Conservation (phyloP, 2,888 invertebrate genomes). For the Drosophila tanythrix region DNA sequence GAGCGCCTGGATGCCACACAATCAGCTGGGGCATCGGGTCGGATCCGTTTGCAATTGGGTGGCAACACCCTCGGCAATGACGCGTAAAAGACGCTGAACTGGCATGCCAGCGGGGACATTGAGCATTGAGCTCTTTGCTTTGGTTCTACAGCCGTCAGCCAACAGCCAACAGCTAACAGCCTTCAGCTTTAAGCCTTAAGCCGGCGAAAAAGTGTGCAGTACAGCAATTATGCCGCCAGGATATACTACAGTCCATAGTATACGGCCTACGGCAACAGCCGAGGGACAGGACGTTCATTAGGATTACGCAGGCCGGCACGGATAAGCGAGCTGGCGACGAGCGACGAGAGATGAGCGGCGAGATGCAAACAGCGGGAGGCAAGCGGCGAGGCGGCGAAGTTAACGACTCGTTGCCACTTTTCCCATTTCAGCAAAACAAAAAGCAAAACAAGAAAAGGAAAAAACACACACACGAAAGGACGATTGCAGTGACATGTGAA, state of each 20-base stretch:
- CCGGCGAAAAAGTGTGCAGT: constrained; percentile 47
- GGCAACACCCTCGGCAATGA: constrained; percentile 48
- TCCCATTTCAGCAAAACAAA: constrained; percentile 4
- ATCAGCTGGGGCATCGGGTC: constrained; percentile 29
- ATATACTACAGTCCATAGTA: constrained; percentile 10
- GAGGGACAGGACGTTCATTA: constrained; percentile 54
- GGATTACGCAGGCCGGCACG: constrained; percentile 40
- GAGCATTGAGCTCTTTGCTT: constrained; percentile 2
- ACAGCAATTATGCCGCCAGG: constrained; percentile 48
- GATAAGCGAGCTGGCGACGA: constrained; percentile 27
- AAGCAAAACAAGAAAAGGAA: not conserved
- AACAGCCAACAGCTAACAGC: constrained; percentile 11
- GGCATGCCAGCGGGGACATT: constrained; percentile 18
- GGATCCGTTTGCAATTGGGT: constrained; percentile 35
- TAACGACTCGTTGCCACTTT: constrained; percentile 28
- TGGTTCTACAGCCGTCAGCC: not conserved
- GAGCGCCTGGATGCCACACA: constrained; percentile 38
- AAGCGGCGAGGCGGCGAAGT: constrained; percentile 7
- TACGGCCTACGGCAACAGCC: constrained; percentile 10
- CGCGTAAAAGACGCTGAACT: constrained; percentile 61
- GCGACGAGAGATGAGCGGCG: constrained; percentile 3
- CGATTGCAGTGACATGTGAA: constrained; percentile 25
- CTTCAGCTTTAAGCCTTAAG: constrained; percentile 36
- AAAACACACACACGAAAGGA: constrained; percentile 6
- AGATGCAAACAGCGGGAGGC: not conserved